phyloP scores from a whole-genome alignment of 2,888 invertebrate species.

The Mesorhabditis belari region DNA sequence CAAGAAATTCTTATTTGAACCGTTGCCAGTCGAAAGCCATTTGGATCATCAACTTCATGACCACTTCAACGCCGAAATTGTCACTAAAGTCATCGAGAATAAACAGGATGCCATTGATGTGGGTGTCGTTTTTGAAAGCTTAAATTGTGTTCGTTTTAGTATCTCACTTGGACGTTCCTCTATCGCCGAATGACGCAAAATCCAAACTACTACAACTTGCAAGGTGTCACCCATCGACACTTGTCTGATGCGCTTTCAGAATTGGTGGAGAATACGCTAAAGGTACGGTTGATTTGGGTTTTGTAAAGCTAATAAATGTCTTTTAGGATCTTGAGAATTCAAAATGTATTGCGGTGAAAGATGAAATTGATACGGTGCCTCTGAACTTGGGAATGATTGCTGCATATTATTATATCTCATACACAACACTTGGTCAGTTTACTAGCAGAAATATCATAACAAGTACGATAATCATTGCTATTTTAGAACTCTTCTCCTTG shows the following conservation, averaged over 20 bases:
- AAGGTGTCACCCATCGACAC: conserved; percentile 66
- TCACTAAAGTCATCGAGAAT: conserved; percentile 98
- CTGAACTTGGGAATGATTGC: conserved; percentile 99
- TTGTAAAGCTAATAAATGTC: conserved; percentile 56
- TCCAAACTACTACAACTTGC: conserved; percentile 97
- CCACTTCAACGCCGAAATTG: conserved; percentile 98
- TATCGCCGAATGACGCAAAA: conserved; percentile 94
- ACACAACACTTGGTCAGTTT: conserved; percentile 81
- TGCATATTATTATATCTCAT: conserved; percentile 98
- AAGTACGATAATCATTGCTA: background rate
- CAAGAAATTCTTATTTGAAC: conserved; percentile 93
- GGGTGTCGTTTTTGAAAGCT: conserved; percentile 5
- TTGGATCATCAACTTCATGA: conserved; percentile 94
- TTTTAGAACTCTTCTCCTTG: conserved; percentile 84
- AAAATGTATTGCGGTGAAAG: conserved; percentile 85
- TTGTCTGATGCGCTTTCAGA: conserved; percentile 96
- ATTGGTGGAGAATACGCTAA: conserved; percentile 87
- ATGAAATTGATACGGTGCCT: conserved; percentile 93
- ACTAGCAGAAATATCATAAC: background rate
- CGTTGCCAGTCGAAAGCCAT: conserved; percentile 92
- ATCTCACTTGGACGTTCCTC: conserved; percentile 96
- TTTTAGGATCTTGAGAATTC: conserved; percentile 42
- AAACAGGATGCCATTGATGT: conserved; percentile 96
- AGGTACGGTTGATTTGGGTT: conserved; percentile 84
- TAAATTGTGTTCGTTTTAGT: conserved; percentile 56